Conservation (phyloP, 2,888 invertebrate genomes). For the Athalia cordata region DNA sequence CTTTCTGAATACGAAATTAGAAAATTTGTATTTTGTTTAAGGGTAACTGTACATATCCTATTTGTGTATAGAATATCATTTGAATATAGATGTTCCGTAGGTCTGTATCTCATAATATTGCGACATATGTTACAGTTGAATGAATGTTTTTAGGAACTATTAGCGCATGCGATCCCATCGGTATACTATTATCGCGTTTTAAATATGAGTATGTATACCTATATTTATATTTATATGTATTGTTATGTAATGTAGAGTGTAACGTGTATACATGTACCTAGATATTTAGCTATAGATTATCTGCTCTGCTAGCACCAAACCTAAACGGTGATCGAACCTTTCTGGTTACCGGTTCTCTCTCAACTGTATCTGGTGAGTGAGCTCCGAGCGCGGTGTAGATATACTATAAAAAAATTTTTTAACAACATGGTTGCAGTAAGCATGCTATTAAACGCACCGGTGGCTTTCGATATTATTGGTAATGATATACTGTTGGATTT, state of each 20-base stretch:
- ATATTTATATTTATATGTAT: neutral
- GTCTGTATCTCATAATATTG: neutral
- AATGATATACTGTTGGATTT: no score
- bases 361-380: no score
- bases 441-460: conserved; percentile 24
- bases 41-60: conserved; percentile 3
- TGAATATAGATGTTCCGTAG: neutral
- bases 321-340: conserved; percentile 32
- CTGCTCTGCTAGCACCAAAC: neutral
- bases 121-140: no score
- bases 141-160: no score
- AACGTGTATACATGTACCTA: neutral
- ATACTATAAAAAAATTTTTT: conserved; percentile 14
- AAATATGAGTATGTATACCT: neutral
- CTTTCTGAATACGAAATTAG: conserved; percentile 29
- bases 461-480: neutral
- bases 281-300: no score
- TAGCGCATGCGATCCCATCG: neutral
- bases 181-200: neutral
- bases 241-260: neutral
- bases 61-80: neutral
- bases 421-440: conserved; percentile 39
- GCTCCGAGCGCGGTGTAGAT: no score
- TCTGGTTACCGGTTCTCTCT: conserved; percentile 35
- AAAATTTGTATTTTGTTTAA: conserved; percentile 15